Evolutionary conservation across 1,140 invertebrate genomes (phyloP).

Genomic region (Macrobrachium rosenbergii): DNA sequence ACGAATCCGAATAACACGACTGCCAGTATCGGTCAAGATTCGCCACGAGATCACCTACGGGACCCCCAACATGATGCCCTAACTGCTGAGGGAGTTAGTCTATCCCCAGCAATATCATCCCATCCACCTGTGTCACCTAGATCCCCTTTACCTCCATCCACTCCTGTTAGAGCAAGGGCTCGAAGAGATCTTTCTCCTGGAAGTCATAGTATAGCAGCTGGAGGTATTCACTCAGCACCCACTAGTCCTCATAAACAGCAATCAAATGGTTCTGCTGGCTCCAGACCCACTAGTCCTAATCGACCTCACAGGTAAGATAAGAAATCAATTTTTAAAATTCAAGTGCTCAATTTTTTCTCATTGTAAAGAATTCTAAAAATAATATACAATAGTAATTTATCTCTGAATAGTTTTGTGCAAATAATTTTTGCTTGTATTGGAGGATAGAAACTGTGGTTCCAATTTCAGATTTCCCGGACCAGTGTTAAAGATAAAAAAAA

Average conservation of each 20-base stretch:
- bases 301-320: constrained; percentile 57
- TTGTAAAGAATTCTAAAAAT: too few species aligned
- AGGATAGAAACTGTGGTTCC: too few species aligned
- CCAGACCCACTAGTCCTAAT: constrained; percentile 59
- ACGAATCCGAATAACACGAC: constrained; percentile 33
- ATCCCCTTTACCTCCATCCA: constrained; percentile 48
- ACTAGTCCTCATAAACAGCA: constrained; percentile 59
- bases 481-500: too few species aligned
- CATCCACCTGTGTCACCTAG: constrained; percentile 53
- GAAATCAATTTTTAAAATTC: neutral
- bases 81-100: constrained; percentile 45
- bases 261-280: constrained; percentile 65
- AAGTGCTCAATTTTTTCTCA: too few species aligned
- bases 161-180: constrained; percentile 49
- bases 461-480: too few species aligned
- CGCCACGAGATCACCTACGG: constrained; percentile 25
- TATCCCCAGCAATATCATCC: constrained; percentile 42
- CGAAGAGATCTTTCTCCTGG: constrained; percentile 51
- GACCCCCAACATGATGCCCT: constrained; percentile 28
- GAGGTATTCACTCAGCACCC: constrained; percentile 49
- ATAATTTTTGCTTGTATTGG: too few species aligned
- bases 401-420: too few species aligned
- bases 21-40: constrained; percentile 22
- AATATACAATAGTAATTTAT: too few species aligned
- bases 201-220: constrained; percentile 24